Percentiles rank a stretch among this genome's conserved stretches.
These are phyloP conservation scores for Sebastes glaucus DNA, from an alignment of 2,797 vertebrate genomes.

Conservation along the genomic window DNA sequence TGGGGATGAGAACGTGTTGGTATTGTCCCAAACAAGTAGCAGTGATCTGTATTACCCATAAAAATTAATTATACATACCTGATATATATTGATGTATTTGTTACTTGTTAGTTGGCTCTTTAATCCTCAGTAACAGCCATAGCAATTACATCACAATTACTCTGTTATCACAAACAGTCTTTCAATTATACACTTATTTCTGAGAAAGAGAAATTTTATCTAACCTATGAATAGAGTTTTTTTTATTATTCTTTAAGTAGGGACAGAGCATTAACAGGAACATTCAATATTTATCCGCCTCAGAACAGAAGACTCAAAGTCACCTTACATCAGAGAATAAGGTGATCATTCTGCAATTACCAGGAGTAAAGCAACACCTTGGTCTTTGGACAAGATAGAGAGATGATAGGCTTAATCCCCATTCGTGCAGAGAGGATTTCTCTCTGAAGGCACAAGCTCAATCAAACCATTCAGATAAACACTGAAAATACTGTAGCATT, in stretches of 20 bases:
- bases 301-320: constrained; percentile 48
- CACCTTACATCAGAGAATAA: constrained; percentile 47
- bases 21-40: not conserved
- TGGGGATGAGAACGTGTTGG: too few relatives aligned
- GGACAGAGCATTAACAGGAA: constrained; percentile 5
- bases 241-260: constrained; percentile 30
- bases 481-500: constrained; percentile 52
- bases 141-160: not conserved
- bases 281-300: constrained; percentile 31
- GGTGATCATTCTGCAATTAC: constrained; percentile 61
- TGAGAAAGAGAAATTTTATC: constrained; percentile 21
- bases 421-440: constrained; percentile 45
- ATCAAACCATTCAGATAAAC: constrained; percentile 70
- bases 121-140: constrained; percentile 14
- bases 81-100: not conserved
- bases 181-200: constrained; percentile 22
- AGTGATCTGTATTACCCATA: not conserved
- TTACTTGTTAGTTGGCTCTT: constrained; percentile 3
- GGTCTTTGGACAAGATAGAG: constrained; percentile 55
- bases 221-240: not conserved
- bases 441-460: constrained; percentile 55
- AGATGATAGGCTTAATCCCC: constrained; percentile 68
- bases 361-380: constrained; percentile 51
- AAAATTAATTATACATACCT: not conserved
- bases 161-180: constrained; percentile 31